Conservation (phyloP, 1,140 invertebrate genomes). For the Hypothenemus hampei region DNA sequence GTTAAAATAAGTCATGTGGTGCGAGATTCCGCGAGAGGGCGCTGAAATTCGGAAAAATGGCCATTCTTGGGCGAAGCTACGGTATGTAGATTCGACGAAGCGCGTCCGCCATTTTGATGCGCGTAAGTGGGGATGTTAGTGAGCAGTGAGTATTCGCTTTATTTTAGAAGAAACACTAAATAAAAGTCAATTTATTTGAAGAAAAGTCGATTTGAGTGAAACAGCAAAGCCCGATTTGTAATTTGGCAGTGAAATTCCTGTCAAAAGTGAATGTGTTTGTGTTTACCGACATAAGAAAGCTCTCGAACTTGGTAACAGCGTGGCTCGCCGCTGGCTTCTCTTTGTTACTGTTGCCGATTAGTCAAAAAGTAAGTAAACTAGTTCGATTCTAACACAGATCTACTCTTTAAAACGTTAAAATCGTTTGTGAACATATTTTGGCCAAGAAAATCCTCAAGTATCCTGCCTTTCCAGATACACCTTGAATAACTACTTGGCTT, state of each 20-base stretch:
- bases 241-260: constrained; percentile 15
- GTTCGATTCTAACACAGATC: neutral
- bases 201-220: constrained; percentile 25
- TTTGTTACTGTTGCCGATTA: constrained; percentile 41
- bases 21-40: neutral
- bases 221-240: constrained; percentile 3
- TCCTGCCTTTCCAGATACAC: constrained; percentile 5
- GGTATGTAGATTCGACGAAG: constrained; percentile 33
- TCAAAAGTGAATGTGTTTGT: constrained; percentile 37
- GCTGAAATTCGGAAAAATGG: neutral
- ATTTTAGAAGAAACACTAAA: constrained; percentile 35
- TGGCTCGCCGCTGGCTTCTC: constrained; percentile 41
- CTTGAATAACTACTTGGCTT: constrained; percentile 14
- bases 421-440: neutral
- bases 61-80: constrained; percentile 16
- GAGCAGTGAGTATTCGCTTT: constrained; percentile 31
- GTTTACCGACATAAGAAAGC: constrained; percentile 33
- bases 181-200: constrained; percentile 32
- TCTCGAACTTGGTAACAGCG: constrained; percentile 41
- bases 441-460: neutral
- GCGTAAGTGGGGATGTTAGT: constrained; percentile 40
- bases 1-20: neutral
- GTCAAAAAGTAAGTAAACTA: constrained; percentile 38
- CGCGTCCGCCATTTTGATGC: constrained; percentile 43
- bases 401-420: neutral